phyloP scores from a whole-genome alignment of 30 jellyfish, hydroid and myxozoan species.

The Hydractinia symbiolongicarpus region DNA sequence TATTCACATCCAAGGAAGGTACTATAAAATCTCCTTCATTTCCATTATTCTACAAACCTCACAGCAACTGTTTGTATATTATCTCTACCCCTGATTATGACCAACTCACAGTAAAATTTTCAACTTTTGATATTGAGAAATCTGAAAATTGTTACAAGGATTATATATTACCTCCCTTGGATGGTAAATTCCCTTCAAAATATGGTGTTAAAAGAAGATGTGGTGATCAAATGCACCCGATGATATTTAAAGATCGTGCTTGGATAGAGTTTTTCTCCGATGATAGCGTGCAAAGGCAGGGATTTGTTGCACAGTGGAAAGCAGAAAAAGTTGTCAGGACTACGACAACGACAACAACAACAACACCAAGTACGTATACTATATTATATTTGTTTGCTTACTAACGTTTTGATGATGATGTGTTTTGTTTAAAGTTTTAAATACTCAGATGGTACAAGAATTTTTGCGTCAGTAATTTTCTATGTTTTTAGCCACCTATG shows the following conservation, averaged over 20 bases:
- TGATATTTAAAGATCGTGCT: slow-evolving; percentile 52
- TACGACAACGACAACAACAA: slow-evolving; percentile 4
- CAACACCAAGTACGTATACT: neutral
- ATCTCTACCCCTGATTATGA: slow-evolving; percentile 48
- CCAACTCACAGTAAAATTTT: slow-evolving; percentile 37
- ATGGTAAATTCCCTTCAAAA: slow-evolving; percentile 60
- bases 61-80: slow-evolving; percentile 59
- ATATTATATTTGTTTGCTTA: too few species aligned
- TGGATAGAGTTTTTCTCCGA: slow-evolving; percentile 78
- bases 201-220: slow-evolving; percentile 63
- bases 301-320: slow-evolving; percentile 31
- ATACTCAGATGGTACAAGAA: too few species aligned
- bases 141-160: slow-evolving; percentile 45
- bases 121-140: slow-evolving; percentile 49
- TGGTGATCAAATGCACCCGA: slow-evolving; percentile 46
- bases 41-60: slow-evolving; percentile 47
- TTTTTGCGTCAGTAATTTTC: too few species aligned
- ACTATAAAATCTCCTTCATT: slow-evolving; percentile 43
- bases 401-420: too few species aligned
- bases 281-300: slow-evolving; percentile 19
- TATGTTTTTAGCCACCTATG: too few species aligned
- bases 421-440: too few species aligned
- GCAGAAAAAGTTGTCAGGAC: slow-evolving; percentile 12
- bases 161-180: slow-evolving; percentile 42
- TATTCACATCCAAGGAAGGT: slow-evolving; percentile 38